Conservation (phyloP, 2,797 vertebrate genomes). For the Enteromius trimaculatus region DNA sequence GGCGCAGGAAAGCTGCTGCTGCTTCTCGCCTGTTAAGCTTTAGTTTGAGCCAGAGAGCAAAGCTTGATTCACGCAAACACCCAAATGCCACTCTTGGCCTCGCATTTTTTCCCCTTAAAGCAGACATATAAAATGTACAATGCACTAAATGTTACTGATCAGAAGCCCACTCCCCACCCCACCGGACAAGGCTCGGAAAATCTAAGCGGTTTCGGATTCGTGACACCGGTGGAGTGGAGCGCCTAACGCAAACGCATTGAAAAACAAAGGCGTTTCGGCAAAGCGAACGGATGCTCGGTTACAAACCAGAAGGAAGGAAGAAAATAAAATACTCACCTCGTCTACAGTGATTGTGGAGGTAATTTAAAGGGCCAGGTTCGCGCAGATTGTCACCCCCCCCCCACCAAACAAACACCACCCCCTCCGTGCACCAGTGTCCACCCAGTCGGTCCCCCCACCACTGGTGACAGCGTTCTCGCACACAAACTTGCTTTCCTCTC, state of each 20-base stretch:
- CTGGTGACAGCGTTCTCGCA: conserved; percentile 58
- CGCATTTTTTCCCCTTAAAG: neutral
- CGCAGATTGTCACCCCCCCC: conserved; percentile 69
- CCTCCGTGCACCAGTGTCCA: conserved; percentile 75
- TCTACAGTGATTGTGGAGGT: conserved; percentile 70
- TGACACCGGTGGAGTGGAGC: conserved; percentile 73
- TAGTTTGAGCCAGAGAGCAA: conserved; percentile 4
- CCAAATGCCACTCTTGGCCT: neutral
- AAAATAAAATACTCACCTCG: conserved; percentile 76
- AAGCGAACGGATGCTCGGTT: conserved; percentile 60
- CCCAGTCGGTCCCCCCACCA: conserved; percentile 61
- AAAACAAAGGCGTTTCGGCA: conserved; percentile 26
- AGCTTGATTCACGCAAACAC: conserved; percentile 21
- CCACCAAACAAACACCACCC: conserved; percentile 78
- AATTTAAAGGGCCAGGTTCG: conserved; percentile 82
- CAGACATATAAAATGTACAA: conserved; percentile 16
- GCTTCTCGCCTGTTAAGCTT: conserved; percentile 34
- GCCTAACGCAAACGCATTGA: conserved; percentile 59
- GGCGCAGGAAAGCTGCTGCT: conserved; percentile 47
- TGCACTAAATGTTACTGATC: conserved; percentile 63
- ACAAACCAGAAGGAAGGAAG: conserved; percentile 53
- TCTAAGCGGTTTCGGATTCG: conserved; percentile 71
- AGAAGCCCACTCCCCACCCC: conserved; percentile 49
- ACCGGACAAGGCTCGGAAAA: conserved; percentile 71
- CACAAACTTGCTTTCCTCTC: conserved; percentile 59